Base-by-base conservation (phyloP, 1,140 invertebrate genomes). In the Drosophila funebris region DNA sequence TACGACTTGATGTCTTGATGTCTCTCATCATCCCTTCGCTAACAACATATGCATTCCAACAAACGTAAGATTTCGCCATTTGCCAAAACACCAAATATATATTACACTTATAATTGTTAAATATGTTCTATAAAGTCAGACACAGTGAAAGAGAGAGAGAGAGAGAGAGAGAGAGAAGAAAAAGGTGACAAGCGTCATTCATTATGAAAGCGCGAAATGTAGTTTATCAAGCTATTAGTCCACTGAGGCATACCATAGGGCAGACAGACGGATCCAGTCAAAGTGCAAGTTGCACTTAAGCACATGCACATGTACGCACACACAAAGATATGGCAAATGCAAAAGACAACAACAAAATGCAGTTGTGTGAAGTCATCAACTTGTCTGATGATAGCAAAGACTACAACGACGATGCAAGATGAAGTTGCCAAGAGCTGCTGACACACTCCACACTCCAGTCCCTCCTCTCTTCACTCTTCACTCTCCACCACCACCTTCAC, bases 211-310 rank as follows among this genome's bases (percentile, higher is more conserved):
- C 64, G 81, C 58, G 77, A 66, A 63, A 74, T 68, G 53, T 54
- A 75, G 78, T 82, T 87, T 78, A 87, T 85, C 77, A 78, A 62
- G 81, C 81, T 87, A 85, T 85, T 85, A 87, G 81, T 75, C 71
- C 76, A 68, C 44, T 68, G 46, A 41, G 50, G 54, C 50, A 44
- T 64, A 46, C 43, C 73, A 74, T 54, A 18, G 60, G 27, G 31
- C 39, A 36, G 61, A 27, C 50, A 52, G 41, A 56, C 71, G 56
- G 61, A 50, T 69, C 52, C 56, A 73, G 78, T 74, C 79, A 74
- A 60, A 58, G 60, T 78, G 75, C 78, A 74, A 74, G 75, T 57
- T 78, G 75, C 79, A 83, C 78, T 80, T 71, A 62, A 83, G 74
- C 29, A 56, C 62, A 64, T 39, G 41, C 39, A 61, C 31, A 39